Evolutionary conservation across 2,113 vertebrate genomes (phyloP).

Genomic region (Setophaga coronata): DNA sequence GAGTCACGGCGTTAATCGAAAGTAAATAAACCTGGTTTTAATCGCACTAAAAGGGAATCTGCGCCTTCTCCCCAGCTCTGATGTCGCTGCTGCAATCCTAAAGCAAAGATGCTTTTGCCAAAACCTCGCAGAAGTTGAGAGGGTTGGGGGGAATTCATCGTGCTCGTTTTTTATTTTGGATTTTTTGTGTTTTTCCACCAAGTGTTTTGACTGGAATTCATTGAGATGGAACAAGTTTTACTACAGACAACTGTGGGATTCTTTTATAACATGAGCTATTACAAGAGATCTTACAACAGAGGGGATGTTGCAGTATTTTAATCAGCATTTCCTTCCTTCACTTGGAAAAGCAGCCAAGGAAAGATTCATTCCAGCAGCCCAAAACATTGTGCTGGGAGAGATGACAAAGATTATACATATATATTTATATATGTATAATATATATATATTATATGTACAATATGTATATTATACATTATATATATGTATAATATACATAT

Average conservation of each 20-base stretch:
- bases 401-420: neutral
- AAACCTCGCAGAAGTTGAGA: rapidly evolving
- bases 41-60: neutral
- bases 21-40: neutral
- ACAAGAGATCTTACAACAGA: neutral
- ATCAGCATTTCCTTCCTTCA: neutral
- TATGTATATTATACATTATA: neutral
- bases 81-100: neutral
- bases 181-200: neutral
- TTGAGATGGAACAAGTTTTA: neutral
- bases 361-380: neutral
- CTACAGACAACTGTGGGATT: neutral
- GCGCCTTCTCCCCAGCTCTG: neutral
- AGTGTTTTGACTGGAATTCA: neutral
- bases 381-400: neutral
- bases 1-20: neutral
- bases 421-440: too few relatives aligned
- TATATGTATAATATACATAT: too few relatives aligned
- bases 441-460: neutral
- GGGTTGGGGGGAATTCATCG: neutral
- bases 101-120: neutral
- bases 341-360: neutral
- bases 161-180: rapidly evolving
- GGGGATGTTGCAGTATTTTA: neutral
- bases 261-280: neutral